A percentile compares a stretch with the other conserved stretches of the same genome.
phyloP scores from a whole-genome alignment of 2,113 vertebrate genomes.

The Paramormyrops kingsleyae region DNA sequence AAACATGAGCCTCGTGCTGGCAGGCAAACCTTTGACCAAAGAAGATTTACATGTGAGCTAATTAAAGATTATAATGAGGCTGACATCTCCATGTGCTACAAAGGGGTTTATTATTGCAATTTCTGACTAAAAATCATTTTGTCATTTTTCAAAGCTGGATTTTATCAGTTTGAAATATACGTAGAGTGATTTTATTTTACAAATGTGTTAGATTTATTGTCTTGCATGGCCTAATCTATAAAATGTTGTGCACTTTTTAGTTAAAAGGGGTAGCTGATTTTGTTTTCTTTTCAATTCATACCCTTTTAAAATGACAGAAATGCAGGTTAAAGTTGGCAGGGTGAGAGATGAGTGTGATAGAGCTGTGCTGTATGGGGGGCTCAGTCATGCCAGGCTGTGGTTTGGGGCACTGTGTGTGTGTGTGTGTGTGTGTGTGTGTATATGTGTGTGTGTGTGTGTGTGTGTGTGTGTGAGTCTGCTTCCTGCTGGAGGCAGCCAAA shows the following conservation, averaged over 20 bases:
- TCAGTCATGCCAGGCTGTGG: conserved; percentile 14
- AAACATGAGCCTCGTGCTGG: conserved; percentile 49
- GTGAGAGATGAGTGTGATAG: conserved; percentile 57
- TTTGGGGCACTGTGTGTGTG: conserved; percentile 29
- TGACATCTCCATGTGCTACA: background rate
- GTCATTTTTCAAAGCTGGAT: background rate
- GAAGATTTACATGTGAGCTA: conserved; percentile 26
- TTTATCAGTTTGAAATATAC: background rate
- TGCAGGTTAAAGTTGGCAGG: conserved; percentile 50
- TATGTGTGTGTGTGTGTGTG: background rate
- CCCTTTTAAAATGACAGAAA: conserved; percentile 41
- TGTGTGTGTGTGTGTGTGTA: conserved; percentile 21
- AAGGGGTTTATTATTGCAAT: background rate
- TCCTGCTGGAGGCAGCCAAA: conserved; percentile 49
- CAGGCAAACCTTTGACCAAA: conserved; percentile 41
- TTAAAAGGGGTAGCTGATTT: background rate
- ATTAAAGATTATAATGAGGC: conserved; percentile 18
- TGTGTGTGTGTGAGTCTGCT: background rate
- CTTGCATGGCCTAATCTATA: background rate
- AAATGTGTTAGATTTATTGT: background rate
- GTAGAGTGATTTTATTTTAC: background rate
- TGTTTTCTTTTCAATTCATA: background rate
- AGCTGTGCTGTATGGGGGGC: conserved; percentile 15
- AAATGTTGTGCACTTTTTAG: conserved; percentile 49
- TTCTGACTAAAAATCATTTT: background rate